Evolutionary conservation across 2,113 vertebrate species (phyloP).

Genomic region (Trogon surrucura): DNA sequence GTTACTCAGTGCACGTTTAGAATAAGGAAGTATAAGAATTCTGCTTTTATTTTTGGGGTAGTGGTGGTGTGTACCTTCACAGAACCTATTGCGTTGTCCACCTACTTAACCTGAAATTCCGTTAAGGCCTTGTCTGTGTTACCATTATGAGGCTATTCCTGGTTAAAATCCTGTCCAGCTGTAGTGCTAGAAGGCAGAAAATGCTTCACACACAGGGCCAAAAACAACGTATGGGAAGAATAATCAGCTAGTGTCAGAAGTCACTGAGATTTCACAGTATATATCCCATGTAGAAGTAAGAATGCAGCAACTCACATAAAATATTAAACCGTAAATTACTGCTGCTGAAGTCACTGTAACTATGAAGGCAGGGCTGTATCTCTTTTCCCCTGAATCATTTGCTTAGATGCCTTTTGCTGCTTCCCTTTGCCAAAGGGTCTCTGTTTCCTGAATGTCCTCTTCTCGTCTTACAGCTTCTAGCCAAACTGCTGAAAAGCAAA

Average conservation of each 20-base stretch:
- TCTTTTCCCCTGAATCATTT: background rate
- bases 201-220: background rate
- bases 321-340: background rate
- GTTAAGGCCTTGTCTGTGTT: background rate
- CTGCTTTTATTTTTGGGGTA: background rate
- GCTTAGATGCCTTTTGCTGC: background rate
- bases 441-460: background rate
- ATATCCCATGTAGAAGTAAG: background rate
- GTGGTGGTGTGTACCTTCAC: background rate
- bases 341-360: background rate
- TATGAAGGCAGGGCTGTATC: background rate
- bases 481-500: conserved; percentile 93
- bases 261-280: background rate
- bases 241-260: background rate
- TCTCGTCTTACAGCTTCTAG: conserved; percentile 80
- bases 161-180: background rate
- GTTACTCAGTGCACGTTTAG: background rate
- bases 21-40: background rate
- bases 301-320: background rate
- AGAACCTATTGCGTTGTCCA: background rate
- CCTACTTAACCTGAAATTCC: background rate
- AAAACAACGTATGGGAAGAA: background rate
- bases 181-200: background rate
- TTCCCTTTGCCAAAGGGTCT: background rate
- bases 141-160: background rate